These are phyloP conservation scores for Danio kyathit DNA, from an alignment of 2,797 vertebrate species.

Conservation along the genomic window DNA sequence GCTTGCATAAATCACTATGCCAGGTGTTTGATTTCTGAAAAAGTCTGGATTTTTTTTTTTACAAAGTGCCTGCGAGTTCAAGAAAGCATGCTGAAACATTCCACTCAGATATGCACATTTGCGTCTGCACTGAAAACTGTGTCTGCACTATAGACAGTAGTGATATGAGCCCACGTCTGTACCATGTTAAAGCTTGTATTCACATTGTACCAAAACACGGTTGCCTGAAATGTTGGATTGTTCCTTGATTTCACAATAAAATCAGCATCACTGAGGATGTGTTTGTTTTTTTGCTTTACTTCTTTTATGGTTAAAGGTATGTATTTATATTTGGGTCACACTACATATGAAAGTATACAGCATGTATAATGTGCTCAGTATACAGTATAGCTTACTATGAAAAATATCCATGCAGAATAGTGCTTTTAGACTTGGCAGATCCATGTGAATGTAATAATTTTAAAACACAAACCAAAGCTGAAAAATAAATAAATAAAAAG, in stretches of 20 bases:
- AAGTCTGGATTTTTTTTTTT: conserved; percentile 26
- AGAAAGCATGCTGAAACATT: conserved; percentile 32
- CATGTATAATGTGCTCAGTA: background rate
- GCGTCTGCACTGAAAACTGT: conserved; percentile 55
- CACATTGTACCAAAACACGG: conserved; percentile 22
- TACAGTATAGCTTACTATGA: too few species aligned
- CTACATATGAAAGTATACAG: background rate
- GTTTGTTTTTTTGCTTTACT: background rate
- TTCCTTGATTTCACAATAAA: conserved; percentile 67
- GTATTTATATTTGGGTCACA: background rate
- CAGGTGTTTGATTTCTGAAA: conserved; percentile 18
- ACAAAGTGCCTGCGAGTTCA: conserved; percentile 3
- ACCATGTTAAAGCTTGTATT: conserved; percentile 5
- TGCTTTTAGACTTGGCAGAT: too few species aligned
- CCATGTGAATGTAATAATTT: too few species aligned
- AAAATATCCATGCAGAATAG: too few species aligned
- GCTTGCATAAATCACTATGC: background rate
- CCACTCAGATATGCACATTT: conserved; percentile 19
- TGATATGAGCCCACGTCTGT: conserved; percentile 35
- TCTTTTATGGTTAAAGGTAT: background rate
- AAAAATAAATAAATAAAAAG: too few species aligned
- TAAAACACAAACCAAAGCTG: too few species aligned
- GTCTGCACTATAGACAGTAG: conserved; percentile 42
- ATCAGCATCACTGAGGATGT: conserved; percentile 31
- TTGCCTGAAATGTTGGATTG: conserved; percentile 37